Percentiles rank a stretch among this genome's conserved stretches.
Conservation (phyloP, 2,888 invertebrate species). For the Leptopilina myrica region DNA sequence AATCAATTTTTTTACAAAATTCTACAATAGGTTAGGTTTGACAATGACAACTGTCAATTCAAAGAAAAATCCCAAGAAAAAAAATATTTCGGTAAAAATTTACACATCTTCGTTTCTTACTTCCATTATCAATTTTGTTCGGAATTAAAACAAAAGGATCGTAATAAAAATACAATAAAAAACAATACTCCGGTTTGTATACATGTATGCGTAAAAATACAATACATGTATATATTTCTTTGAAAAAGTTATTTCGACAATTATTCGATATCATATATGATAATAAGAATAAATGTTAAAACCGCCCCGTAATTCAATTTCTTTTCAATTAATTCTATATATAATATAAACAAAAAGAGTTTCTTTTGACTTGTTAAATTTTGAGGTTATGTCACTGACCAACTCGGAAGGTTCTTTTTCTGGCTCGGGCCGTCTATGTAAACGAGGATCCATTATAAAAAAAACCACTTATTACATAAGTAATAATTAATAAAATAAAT, state of each 20-base stretch:
- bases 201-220: too few relatives aligned
- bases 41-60: background rate
- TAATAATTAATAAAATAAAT: conserved; percentile 42
- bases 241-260: too few relatives aligned
- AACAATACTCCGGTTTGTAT: too few relatives aligned
- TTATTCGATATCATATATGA: too few relatives aligned
- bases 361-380: conserved; percentile 26
- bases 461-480: conserved; percentile 23
- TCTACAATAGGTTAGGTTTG: background rate
- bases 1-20: background rate
- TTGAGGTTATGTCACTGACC: conserved; percentile 61
- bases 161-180: too few relatives aligned
- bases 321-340: too few relatives aligned
- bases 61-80: conserved; percentile 5
- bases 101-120: background rate
- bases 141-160: too few relatives aligned
- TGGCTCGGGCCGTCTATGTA: conserved; percentile 68
- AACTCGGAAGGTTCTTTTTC: conserved; percentile 67
- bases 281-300: background rate
- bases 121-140: too few relatives aligned
- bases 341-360: background rate
- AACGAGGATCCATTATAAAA: conserved; percentile 70
- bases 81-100: conserved; percentile 6
- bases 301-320: background rate
- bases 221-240: too few relatives aligned